Percentiles rank a stretch among this genome's conserved stretches.
Evolutionary conservation across 92 coral and sea anemone species (phyloP).

Genomic region (Porites cylindrica): DNA sequence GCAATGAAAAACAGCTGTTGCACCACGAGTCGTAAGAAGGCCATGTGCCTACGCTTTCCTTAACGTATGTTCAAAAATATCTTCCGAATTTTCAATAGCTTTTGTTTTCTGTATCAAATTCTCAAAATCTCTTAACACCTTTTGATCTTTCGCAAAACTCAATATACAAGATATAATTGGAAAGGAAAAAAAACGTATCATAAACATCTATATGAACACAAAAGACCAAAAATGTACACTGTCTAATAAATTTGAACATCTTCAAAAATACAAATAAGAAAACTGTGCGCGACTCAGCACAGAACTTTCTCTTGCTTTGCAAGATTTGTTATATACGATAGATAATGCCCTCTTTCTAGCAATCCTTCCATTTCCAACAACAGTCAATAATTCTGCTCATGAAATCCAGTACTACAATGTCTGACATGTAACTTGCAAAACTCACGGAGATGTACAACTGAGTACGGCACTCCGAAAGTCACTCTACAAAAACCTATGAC

Average conservation of each 20-base stretch:
- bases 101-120: background rate
- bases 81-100: background rate
- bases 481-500: background rate
- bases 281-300: conserved; percentile 31
- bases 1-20: background rate
- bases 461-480: background rate
- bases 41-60: background rate
- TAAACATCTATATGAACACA: conserved; percentile 17
- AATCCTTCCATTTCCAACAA: conserved; percentile 10
- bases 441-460: background rate
- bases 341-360: background rate
- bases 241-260: conserved; percentile 22
- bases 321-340: conserved; percentile 40
- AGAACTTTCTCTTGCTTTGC: conserved; percentile 53
- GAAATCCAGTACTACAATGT: background rate
- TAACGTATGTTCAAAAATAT: background rate
- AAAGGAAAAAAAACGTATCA: background rate
- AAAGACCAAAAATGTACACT: conserved; percentile 26
- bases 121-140: background rate
- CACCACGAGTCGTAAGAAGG: background rate
- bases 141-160: background rate
- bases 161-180: background rate
- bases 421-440: background rate
- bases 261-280: conserved; percentile 27
- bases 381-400: background rate